Percentiles rank a stretch among this genome's conserved stretches.
These are phyloP conservation scores for Drosophila lacertosa DNA, from an alignment of 1,140 invertebrate genomes.

Conservation along the genomic window DNA sequence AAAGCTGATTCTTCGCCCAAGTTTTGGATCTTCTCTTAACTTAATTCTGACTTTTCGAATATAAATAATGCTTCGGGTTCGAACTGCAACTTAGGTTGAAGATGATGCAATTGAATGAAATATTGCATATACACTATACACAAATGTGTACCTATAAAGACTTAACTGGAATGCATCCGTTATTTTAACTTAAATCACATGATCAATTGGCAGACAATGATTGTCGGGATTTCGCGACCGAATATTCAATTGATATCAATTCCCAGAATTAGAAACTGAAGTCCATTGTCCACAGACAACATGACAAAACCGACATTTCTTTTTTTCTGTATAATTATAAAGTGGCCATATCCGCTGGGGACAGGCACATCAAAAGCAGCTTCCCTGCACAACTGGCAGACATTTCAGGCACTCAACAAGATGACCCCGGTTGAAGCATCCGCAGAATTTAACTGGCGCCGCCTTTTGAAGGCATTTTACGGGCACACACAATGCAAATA, in stretches of 20 bases:
- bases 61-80: no score
- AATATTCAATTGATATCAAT: constrained; percentile 70
- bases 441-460: constrained; percentile 4
- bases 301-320: constrained; percentile 13
- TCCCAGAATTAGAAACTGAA: constrained; percentile 79
- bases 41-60: background rate
- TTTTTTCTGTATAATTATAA: constrained; percentile 28
- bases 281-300: constrained; percentile 20
- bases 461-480: constrained; percentile 1
- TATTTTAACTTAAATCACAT: constrained; percentile 49
- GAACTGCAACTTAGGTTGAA: no score
- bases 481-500: background rate
- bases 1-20: no score
- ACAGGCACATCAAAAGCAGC: constrained; percentile 10
- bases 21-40: no score
- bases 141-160: no score
- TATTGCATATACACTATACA: no score
- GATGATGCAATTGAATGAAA: constrained; percentile 7
- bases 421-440: constrained; percentile 7
- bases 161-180: constrained; percentile 5
- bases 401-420: constrained; percentile 1
- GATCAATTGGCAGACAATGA: constrained; percentile 29
- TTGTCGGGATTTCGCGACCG: constrained; percentile 3
- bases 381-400: background rate
- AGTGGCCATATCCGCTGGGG: constrained; percentile 65